Evolutionary conservation across 2,888 invertebrate species (phyloP).

Genomic region (Lithophane semibrunnea): DNA sequence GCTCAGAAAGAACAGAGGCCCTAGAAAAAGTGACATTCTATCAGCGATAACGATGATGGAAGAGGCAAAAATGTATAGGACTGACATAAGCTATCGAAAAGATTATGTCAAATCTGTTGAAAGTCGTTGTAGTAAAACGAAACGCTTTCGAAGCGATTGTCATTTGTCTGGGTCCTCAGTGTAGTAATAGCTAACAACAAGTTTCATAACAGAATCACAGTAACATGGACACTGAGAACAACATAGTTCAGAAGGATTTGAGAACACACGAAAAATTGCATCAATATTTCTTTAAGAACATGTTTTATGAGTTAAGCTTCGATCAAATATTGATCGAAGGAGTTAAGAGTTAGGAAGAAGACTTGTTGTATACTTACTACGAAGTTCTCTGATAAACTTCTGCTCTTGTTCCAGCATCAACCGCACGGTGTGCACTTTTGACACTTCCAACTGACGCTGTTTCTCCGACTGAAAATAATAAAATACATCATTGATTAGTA

Average conservation of each 20-base stretch:
- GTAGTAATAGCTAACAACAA: background rate
- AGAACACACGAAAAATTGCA: background rate
- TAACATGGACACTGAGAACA: background rate
- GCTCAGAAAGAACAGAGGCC: background rate
- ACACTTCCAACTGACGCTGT: slow-evolving; percentile 95
- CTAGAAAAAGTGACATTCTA: too few relatives aligned
- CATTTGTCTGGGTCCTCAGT: too few relatives aligned
- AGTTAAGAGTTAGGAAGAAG: background rate
- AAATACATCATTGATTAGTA: background rate
- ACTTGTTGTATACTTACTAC: slow-evolving; percentile 88
- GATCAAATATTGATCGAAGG: too few relatives aligned
- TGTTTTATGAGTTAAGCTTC: too few relatives aligned
- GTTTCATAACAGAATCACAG: background rate
- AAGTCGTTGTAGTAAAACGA: too few relatives aligned
- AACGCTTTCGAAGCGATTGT: too few relatives aligned
- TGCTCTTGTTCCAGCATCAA: slow-evolving; percentile 97
- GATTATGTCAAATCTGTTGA: too few relatives aligned
- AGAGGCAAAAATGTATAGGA: too few relatives aligned
- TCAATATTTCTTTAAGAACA: background rate
- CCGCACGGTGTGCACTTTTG: slow-evolving; percentile 95
- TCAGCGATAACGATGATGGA: too few relatives aligned
- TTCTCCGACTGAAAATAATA: slow-evolving; percentile 93
- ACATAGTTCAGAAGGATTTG: background rate
- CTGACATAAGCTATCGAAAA: too few relatives aligned
- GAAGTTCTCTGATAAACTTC: slow-evolving; percentile 94